A percentile compares a stretch with the other conserved stretches of the same genome.
Conservation (phyloP, 2,113 vertebrate genomes). For the Pangasianodon hypophthalmus region DNA sequence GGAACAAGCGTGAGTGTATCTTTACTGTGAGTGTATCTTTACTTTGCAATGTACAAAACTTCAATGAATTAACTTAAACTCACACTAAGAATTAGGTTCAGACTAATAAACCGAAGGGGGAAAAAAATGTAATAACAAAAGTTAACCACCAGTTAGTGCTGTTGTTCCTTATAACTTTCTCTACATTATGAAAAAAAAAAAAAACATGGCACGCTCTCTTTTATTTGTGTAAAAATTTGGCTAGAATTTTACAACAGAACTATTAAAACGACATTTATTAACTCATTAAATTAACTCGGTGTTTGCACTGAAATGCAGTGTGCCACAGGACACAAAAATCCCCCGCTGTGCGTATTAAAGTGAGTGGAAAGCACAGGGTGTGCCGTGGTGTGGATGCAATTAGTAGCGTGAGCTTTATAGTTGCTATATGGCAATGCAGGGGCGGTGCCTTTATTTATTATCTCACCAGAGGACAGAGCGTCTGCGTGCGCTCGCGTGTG, state of each 20-base stretch:
- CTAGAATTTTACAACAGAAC: constrained; percentile 18
- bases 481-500: constrained; percentile 19
- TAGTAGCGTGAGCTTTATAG: constrained; percentile 26
- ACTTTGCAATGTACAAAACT: neutral
- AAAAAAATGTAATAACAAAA: constrained; percentile 10
- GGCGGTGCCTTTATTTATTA: constrained; percentile 44
- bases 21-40: neutral
- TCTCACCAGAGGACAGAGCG: constrained; percentile 47
- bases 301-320: neutral
- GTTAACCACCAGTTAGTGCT: constrained; percentile 30
- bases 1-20: no score
- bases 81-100: neutral
- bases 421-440: constrained; percentile 40
- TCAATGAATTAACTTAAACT: neutral
- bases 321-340: neutral
- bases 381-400: constrained; percentile 19
- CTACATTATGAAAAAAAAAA: neutral
- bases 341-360: neutral
- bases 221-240: neutral
- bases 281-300: constrained; percentile 20
- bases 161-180: constrained; percentile 19
- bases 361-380: constrained; percentile 6
- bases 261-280: constrained; percentile 26
- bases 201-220: neutral
- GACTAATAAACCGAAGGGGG: neutral